Evolutionary conservation across 1,140 invertebrate genomes (phyloP).

Genomic region (Hycleus phaleratus): DNA sequence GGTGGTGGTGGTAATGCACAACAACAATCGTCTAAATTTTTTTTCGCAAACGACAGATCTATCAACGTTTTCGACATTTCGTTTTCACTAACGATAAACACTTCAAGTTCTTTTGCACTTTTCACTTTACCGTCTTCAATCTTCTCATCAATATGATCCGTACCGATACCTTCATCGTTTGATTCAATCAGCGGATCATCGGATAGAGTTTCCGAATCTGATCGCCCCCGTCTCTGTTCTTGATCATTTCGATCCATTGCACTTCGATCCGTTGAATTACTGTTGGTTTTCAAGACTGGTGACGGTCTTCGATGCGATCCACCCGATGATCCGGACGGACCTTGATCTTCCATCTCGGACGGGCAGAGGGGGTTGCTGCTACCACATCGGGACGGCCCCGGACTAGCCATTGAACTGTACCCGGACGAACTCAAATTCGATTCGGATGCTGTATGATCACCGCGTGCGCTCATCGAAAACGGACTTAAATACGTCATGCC

Average conservation of each 20-base stretch:
- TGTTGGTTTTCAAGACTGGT: slow-evolving; percentile 46
- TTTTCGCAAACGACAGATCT: slow-evolving; percentile 32
- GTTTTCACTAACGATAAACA: slow-evolving; percentile 46
- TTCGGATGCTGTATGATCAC: slow-evolving; percentile 65
- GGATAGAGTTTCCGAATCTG: slow-evolving; percentile 60
- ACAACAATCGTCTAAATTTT: slow-evolving; percentile 38
- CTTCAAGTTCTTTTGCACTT: slow-evolving; percentile 58
- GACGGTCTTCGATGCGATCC: slow-evolving; percentile 42
- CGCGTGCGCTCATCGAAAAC: slow-evolving; percentile 59
- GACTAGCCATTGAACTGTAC: slow-evolving; percentile 75
- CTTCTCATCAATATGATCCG: slow-evolving; percentile 56
- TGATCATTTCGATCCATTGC: slow-evolving; percentile 30
- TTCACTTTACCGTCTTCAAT: slow-evolving; percentile 54
- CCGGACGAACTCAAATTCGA: slow-evolving; percentile 73
- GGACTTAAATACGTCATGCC: slow-evolving; percentile 69
- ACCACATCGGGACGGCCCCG: slow-evolving; percentile 65
- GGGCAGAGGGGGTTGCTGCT: slow-evolving; percentile 68
- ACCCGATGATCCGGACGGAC: slow-evolving; percentile 42
- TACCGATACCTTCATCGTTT: slow-evolving; percentile 63
- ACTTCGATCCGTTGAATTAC: slow-evolving; percentile 41
- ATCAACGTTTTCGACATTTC: slow-evolving; percentile 33
- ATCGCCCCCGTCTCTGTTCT: slow-evolving; percentile 46
- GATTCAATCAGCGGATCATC: slow-evolving; percentile 60
- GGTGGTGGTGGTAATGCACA: slow-evolving; percentile 6
- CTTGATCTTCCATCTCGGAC: slow-evolving; percentile 59